A percentile compares a stretch with the other conserved stretches of the same genome.
Conservation (phyloP, 1,140 invertebrate species). For the Coelopa frigida region DNA sequence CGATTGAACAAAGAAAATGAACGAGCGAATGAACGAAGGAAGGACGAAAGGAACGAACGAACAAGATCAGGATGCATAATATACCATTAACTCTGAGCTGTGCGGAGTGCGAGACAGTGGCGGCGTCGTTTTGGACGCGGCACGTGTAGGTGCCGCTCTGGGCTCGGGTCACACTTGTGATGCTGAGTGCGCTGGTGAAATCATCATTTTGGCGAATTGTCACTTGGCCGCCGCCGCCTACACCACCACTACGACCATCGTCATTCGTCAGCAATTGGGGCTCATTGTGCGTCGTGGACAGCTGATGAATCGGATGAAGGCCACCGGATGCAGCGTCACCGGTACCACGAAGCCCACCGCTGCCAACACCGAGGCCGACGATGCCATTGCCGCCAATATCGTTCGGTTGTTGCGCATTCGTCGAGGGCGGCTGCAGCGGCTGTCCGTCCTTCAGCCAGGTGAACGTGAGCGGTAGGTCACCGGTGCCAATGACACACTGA, state of each 20-base stretch:
- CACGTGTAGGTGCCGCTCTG: constrained; percentile 69
- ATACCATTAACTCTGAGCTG: constrained; percentile 57
- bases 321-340: constrained; percentile 25
- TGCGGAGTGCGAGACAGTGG: constrained; percentile 54
- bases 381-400: constrained; percentile 7
- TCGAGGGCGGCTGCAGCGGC: constrained; percentile 27
- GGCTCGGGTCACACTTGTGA: constrained; percentile 54
- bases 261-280: constrained; percentile 27
- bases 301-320: constrained; percentile 13
- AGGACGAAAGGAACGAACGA: too few species aligned
- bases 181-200: constrained; percentile 57
- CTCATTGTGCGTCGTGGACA: neutral
- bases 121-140: constrained; percentile 54
- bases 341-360: constrained; percentile 31
- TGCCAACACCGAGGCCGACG: constrained; percentile 24
- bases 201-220: constrained; percentile 58
- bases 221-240: constrained; percentile 46
- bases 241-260: constrained; percentile 29
- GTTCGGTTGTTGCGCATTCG: constrained; percentile 10
- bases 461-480: constrained; percentile 60
- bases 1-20: neutral
- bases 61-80: neutral
- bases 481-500: constrained; percentile 60
- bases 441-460: constrained; percentile 63
- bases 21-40: too few species aligned